Percentiles rank a stretch among this genome's conserved stretches.
phyloP scores from a whole-genome alignment of 2,797 vertebrate genomes.

The Poecilia picta region DNA sequence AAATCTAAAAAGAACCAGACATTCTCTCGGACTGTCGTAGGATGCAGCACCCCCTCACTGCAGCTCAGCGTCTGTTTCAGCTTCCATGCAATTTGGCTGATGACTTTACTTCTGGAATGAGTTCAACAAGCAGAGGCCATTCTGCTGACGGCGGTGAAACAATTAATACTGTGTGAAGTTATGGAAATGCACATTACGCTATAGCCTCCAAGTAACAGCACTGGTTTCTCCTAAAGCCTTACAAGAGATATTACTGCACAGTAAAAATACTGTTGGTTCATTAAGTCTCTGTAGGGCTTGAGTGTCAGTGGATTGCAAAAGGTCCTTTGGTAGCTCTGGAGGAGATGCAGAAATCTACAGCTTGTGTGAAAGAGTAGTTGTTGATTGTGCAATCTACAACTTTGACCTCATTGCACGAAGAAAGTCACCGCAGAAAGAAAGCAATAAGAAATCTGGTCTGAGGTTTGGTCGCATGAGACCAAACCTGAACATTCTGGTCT shows the following conservation, averaged over 20 bases:
- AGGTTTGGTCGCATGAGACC: neutral
- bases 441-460: neutral
- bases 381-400: neutral
- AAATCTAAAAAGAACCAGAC: slow-evolving; percentile 36
- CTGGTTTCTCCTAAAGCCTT: slow-evolving; percentile 31
- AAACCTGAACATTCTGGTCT: neutral
- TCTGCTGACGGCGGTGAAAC: slow-evolving; percentile 81
- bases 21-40: slow-evolving; percentile 36
- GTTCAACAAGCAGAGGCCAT: slow-evolving; percentile 76
- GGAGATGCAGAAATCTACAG: neutral
- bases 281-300: slow-evolving; percentile 11
- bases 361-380: neutral
- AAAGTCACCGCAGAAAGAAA: no score
- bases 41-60: slow-evolving; percentile 39
- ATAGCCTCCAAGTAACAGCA: slow-evolving; percentile 40
- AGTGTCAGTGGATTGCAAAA: neutral
- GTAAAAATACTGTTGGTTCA: slow-evolving; percentile 47
- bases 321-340: neutral
- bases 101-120: slow-evolving; percentile 76
- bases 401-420: neutral
- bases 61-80: slow-evolving; percentile 49
- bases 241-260: slow-evolving; percentile 42
- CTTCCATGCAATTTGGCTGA: slow-evolving; percentile 78
- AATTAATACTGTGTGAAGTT: slow-evolving; percentile 81
- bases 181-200: slow-evolving; percentile 70